These are phyloP conservation scores for Steinernema carpocapsae DNA, from an alignment of 2,888 invertebrate species.

Conservation along the genomic window DNA sequence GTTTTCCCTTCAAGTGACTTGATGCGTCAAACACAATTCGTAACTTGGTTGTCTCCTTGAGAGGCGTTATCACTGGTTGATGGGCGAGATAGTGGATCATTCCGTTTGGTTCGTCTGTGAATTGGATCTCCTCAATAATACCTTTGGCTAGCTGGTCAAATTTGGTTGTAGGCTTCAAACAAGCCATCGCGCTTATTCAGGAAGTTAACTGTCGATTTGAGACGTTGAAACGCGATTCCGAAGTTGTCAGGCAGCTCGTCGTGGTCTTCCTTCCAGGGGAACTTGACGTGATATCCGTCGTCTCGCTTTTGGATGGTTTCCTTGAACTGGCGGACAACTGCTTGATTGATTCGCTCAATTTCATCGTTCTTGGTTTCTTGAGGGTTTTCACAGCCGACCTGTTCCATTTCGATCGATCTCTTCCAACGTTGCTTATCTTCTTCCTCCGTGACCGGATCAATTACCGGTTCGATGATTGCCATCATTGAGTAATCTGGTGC, in stretches of 20 bases:
- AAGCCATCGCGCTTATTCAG: background rate
- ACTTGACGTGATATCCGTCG: background rate
- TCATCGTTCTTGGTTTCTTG: background rate
- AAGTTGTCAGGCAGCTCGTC: background rate
- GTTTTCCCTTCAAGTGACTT: background rate
- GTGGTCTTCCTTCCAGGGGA: slow-evolving; percentile 6
- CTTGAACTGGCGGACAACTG: background rate
- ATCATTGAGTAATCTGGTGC: background rate
- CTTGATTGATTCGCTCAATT: background rate
- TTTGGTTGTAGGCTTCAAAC: background rate
- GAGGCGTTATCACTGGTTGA: background rate
- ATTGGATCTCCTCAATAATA: background rate
- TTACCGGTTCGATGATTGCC: background rate
- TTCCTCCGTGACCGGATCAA: background rate
- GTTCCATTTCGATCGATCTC: background rate
- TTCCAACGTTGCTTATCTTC: background rate
- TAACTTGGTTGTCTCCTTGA: background rate
- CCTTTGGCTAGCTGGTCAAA: background rate
- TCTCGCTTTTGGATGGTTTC: background rate
- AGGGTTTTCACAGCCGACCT: background rate
- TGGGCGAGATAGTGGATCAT: background rate
- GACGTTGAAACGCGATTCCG: background rate
- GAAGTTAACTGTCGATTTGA: background rate
- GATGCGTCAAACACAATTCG: background rate
- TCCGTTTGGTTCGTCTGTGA: background rate